Percentiles rank a stretch among this genome's conserved stretches.
Conservation (phyloP, 2,888 invertebrate genomes). For the Hermodice carunculata region DNA sequence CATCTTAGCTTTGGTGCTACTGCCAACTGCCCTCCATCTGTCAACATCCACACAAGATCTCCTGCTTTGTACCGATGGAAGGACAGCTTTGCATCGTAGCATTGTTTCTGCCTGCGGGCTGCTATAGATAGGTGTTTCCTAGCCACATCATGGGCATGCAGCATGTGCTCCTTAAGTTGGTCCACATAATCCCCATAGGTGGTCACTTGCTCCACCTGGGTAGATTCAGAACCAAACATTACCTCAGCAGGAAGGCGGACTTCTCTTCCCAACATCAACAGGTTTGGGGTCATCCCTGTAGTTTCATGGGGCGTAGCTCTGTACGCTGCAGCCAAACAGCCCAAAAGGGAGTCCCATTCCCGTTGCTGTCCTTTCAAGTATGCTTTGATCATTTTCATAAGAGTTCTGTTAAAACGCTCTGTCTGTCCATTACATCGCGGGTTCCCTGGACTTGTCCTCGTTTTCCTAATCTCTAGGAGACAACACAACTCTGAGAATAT, state of each 20-base stretch:
- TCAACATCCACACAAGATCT: neutral
- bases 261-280: slow-evolving; percentile 32
- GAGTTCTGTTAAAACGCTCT: slow-evolving; percentile 34
- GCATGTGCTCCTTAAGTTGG: neutral
- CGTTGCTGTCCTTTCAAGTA: slow-evolving; percentile 21
- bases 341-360: slow-evolving; percentile 36
- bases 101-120: neutral
- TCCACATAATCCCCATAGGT: neutral
- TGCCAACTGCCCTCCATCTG: neutral
- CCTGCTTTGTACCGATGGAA: neutral
- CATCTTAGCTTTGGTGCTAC: neutral
- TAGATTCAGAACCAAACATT: slow-evolving; percentile 10
- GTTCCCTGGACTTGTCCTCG: slow-evolving; percentile 26
- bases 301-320: slow-evolving; percentile 23
- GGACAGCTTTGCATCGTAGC: neutral
- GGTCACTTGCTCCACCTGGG: neutral
- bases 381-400: slow-evolving; percentile 31
- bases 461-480: too few species aligned
- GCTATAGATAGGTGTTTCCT: neutral
- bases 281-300: slow-evolving; percentile 32
- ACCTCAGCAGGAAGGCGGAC: slow-evolving; percentile 29
- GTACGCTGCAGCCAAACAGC: slow-evolving; percentile 30
- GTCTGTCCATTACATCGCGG: slow-evolving; percentile 33
- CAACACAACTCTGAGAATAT: too few species aligned
- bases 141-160: neutral